phyloP scores from a whole-genome alignment of 2,888 invertebrate species.

The Teleiodes luculella region DNA sequence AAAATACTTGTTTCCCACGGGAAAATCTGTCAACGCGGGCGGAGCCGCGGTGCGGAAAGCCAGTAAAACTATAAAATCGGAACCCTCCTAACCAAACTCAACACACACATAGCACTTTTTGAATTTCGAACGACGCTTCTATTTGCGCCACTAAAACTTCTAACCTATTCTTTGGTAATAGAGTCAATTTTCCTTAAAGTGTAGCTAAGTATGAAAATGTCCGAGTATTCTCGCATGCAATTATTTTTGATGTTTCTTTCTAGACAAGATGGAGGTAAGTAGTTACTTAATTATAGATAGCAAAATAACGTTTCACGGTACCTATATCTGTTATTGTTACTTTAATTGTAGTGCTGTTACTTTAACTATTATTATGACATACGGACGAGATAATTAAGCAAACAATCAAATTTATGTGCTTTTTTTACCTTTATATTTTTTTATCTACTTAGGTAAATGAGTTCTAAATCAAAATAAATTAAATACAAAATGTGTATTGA shows the following conservation, averaged over 20 bases:
- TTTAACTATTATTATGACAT: no score
- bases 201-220: background rate
- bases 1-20: no score
- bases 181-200: slow-evolving; percentile 21
- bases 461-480: no score
- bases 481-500: no score
- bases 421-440: no score
- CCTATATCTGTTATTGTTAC: background rate
- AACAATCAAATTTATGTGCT: no score
- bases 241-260: slow-evolving; percentile 6
- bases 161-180: slow-evolving; percentile 24
- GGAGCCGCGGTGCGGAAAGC: no score
- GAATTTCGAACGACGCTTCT: slow-evolving; percentile 41
- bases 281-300: background rate
- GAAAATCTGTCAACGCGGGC: no score
- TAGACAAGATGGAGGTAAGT: background rate
- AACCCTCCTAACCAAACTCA: background rate
- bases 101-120: slow-evolving; percentile 32
- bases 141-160: slow-evolving; percentile 19
- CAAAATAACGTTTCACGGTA: background rate
- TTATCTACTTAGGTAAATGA: no score
- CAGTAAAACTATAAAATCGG: background rate
- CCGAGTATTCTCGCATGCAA: background rate
- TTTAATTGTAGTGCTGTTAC: no score
- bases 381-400: no score